These are phyloP conservation scores for Sinocyclocheilus anshuiensis DNA, from an alignment of 2,113 vertebrate genomes.

Conservation along the genomic window DNA sequence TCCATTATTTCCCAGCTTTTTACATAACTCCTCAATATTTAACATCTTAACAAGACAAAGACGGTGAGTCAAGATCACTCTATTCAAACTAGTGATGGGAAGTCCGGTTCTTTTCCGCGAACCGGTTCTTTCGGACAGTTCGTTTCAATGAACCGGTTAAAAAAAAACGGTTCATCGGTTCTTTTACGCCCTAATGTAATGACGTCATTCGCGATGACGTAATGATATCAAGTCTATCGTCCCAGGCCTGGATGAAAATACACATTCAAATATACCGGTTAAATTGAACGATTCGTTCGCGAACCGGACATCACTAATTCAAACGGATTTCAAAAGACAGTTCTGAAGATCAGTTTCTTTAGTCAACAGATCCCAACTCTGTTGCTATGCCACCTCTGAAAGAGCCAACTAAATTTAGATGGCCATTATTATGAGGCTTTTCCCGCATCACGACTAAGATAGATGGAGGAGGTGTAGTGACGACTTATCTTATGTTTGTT, in stretches of 20 bases:
- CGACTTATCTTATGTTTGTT: constrained; percentile 40
- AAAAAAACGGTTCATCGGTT: no score
- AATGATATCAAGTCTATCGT: no score
- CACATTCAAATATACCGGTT: no score
- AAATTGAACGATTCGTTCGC: no score
- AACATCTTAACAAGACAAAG: constrained; percentile 41
- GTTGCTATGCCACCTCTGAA: constrained; percentile 63
- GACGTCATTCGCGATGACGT: no score
- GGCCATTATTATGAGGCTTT: constrained; percentile 54
- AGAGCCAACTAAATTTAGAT: constrained; percentile 60
- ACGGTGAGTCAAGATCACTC: constrained; percentile 48
- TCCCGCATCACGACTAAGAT: constrained; percentile 48
- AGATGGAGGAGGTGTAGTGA: constrained; percentile 38
- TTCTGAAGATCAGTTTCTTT: constrained; percentile 52
- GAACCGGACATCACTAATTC: no score
- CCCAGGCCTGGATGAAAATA: no score
- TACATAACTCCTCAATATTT: constrained; percentile 37
- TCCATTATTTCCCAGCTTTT: constrained; percentile 14
- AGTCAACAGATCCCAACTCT: constrained; percentile 47
- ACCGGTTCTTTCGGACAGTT: no score
- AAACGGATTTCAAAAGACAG: constrained; percentile 53
- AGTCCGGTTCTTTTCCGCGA: no score
- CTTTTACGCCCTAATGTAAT: no score
- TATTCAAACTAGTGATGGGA: no score
- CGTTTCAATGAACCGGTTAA: no score